phyloP scores from a whole-genome alignment of 2,797 vertebrate genomes.

The Pitangus sulphuratus region DNA sequence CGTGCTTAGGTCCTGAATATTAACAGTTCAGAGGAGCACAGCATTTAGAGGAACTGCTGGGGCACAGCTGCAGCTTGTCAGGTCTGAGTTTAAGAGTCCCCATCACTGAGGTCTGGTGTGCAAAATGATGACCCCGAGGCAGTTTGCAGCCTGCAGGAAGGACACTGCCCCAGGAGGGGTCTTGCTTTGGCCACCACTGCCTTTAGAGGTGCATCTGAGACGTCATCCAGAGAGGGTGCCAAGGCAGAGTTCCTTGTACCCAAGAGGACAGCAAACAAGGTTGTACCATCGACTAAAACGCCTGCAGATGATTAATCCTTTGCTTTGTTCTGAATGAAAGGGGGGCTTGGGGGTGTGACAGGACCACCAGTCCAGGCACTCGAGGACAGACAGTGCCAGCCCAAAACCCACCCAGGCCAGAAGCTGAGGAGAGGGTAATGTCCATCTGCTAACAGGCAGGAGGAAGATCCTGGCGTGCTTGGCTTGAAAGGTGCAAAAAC shows the following conservation, averaged over 20 bases:
- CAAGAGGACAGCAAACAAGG: background rate
- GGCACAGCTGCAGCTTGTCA: background rate
- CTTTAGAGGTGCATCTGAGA: background rate
- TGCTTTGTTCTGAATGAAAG: background rate
- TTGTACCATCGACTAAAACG: background rate
- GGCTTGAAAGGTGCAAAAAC: background rate
- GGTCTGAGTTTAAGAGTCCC: background rate
- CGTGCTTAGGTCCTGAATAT: background rate
- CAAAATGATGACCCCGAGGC: background rate
- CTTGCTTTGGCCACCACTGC: background rate
- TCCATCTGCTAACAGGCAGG: background rate
- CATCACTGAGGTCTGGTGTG: background rate
- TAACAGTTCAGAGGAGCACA: background rate
- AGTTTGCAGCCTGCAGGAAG: background rate
- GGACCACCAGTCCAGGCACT: background rate
- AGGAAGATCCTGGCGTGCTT: background rate
- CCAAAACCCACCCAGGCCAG: background rate
- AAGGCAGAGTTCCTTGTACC: background rate
- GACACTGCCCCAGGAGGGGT: background rate
- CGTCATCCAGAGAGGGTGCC: background rate
- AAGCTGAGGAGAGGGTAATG: background rate
- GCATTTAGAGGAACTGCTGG: background rate
- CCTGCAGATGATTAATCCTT: background rate
- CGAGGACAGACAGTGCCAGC: background rate
- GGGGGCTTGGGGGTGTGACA: fast-evolving